Evolutionary conservation across 2,797 vertebrate species (phyloP), one percentile per base, ranked within the genome.

Genomic region (Dromococcyx pavoninus): DNA sequence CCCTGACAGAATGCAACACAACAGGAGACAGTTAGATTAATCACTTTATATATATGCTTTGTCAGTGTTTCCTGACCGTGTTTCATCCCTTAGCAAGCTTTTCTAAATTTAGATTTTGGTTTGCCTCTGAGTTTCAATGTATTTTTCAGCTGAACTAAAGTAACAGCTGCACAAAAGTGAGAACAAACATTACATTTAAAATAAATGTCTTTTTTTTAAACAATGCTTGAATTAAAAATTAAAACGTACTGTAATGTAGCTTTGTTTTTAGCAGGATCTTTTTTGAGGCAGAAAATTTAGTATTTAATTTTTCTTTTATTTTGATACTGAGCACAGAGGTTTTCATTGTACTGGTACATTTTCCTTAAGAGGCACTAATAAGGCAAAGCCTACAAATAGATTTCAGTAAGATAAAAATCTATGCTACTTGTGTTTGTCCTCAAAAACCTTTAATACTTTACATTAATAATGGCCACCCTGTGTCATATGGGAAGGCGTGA

Each of bases 401-500:
- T 51, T 23, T 72, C 41, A 62, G 16, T 27, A 67, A 54, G 44
- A 32, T 33, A 57, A 32, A 72, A 41, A 73, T 30, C 13, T 44
- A 21, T 33, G 24, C 5, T 4, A 5, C 12, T 39, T 46, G 7
- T 33, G 21, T n/a, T 11, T 65, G 48, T 54, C 21, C 56, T 30
- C 12, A 71, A 53, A 76, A 75, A 18, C 10, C 43, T 60, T 48
- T 61, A 48, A 37, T 23, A 33, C 7, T 56, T 73, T 27, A 39
- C 11, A 19, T 32, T 23, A 56, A 6, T 35, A 56, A 14, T 23
- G 54, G 5, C 13, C 12, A 30, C 17, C 18, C 35, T 56, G 4
- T 28, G 24, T 32, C 24, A 6, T 51, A 56, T 5, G 3, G 41
- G 21, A 23, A 79, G 28, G 5, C 0, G 1, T n/a, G n/a, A n/a